Evolutionary conservation across 2,888 invertebrate species (phyloP).

Genomic region (Apotomis betuletana): DNA sequence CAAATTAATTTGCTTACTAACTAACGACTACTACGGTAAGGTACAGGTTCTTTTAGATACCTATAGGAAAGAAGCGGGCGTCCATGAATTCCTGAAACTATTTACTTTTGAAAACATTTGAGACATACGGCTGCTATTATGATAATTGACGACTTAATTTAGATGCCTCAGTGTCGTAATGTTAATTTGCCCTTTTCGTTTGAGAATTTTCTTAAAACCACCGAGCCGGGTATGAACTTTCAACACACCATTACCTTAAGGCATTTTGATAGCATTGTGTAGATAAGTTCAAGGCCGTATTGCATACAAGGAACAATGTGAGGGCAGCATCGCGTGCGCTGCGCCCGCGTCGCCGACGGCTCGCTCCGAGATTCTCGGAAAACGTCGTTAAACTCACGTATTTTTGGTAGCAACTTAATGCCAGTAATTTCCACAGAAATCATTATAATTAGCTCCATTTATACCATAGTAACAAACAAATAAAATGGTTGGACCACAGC

Average conservation of each 20-base stretch:
- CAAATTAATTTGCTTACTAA: too few relatives aligned
- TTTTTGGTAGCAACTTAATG: constrained; percentile 83
- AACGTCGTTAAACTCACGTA: constrained; percentile 83
- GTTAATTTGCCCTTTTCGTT: constrained; percentile 1
- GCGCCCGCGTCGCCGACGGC: constrained; percentile 63
- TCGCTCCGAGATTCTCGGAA: constrained; percentile 76
- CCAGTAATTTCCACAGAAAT: constrained; percentile 81
- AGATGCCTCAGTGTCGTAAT: neutral
- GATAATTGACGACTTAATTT: too few relatives aligned
- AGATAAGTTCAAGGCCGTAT: constrained; percentile 68
- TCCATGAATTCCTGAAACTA: too few relatives aligned
- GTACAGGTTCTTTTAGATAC: too few relatives aligned
- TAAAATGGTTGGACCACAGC: constrained; percentile 74
- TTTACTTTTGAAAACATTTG: too few relatives aligned
- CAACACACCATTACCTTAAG: constrained; percentile 25
- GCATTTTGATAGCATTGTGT: constrained; percentile 36
- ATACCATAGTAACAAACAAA: constrained; percentile 82
- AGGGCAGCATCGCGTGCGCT: constrained; percentile 62
- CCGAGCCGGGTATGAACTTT: constrained; percentile 11
- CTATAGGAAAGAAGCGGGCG: too few relatives aligned
- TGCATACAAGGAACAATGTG: constrained; percentile 49
- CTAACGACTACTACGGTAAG: too few relatives aligned
- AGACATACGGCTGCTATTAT: too few relatives aligned
- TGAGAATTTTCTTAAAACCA: constrained; percentile 5
- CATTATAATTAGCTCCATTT: constrained; percentile 82